A percentile compares a stretch with the other conserved stretches of the same genome.
phyloP scores from a whole-genome alignment of 2,888 invertebrate species.

The Lamproptera curius region DNA sequence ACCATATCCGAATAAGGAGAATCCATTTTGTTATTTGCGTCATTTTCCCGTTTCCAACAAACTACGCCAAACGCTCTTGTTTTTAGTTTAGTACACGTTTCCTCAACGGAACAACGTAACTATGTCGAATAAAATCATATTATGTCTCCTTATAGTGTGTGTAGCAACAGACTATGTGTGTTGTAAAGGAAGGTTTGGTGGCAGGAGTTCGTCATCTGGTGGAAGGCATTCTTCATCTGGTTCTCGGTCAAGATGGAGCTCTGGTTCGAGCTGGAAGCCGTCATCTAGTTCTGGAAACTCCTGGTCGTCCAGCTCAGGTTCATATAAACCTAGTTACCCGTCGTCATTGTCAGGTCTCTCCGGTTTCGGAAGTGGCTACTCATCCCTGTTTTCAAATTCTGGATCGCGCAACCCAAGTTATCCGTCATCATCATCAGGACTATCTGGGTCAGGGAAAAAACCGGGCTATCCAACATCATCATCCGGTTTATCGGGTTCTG shows the following conservation, averaged over 20 bases:
- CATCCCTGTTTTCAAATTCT: not conserved
- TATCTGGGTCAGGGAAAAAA: conserved; percentile 26
- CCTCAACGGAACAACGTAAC: conserved; percentile 32
- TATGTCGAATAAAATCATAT: conserved; percentile 56
- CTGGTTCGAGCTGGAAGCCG: conserved; percentile 21
- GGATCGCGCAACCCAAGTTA: conserved; percentile 14
- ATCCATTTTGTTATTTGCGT: conserved; percentile 30
- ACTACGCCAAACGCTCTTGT: conserved; percentile 32
- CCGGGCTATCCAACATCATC: conserved; percentile 29
- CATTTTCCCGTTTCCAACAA: conserved; percentile 34
- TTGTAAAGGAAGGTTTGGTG: conserved; percentile 26
- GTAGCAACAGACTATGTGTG: conserved; percentile 41
- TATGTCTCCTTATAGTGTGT: conserved; percentile 49
- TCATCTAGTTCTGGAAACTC: conserved; percentile 17
- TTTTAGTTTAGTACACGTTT: conserved; percentile 32
- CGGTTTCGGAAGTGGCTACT: conserved; percentile 4
- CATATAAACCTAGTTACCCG: conserved; percentile 19
- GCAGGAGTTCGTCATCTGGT: conserved; percentile 19
- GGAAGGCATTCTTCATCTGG: no score
- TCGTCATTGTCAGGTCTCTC: conserved; percentile 14
- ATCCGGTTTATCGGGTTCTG: conserved; percentile 28
- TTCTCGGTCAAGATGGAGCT: conserved; percentile 22
- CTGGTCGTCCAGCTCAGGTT: conserved; percentile 24
- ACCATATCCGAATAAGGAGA: conserved; percentile 1
- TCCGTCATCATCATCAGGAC: conserved; percentile 27